Conservation (phyloP, 2,113 vertebrate genomes). For the Varanus salvator region DNA sequence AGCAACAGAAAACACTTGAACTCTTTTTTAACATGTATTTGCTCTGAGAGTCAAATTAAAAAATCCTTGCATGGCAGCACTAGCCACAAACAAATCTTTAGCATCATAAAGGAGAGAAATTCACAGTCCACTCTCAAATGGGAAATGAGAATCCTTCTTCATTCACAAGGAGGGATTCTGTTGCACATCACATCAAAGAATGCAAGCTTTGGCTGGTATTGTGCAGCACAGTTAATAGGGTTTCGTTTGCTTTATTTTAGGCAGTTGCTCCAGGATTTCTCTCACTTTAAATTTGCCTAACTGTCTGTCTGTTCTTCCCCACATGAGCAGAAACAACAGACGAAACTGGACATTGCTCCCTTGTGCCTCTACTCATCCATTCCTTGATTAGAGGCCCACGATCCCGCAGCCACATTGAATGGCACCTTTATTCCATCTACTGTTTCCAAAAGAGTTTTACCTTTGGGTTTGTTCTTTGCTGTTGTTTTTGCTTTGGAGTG, state of each 20-base stretch:
- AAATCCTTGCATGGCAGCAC: background rate
- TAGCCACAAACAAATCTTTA: background rate
- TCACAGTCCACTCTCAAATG: background rate
- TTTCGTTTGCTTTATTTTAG: background rate
- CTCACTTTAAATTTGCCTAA: background rate
- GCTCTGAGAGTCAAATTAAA: background rate
- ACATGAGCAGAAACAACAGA: background rate
- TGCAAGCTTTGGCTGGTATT: background rate
- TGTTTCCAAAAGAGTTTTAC: background rate
- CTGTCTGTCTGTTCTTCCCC: background rate
- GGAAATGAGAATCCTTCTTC: background rate
- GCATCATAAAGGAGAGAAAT: background rate
- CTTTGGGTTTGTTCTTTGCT: too few relatives aligned
- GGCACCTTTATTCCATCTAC: background rate
- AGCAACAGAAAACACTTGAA: conserved; percentile 21
- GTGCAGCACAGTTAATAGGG: background rate
- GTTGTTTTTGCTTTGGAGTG: too few relatives aligned
- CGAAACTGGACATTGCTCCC: too few relatives aligned
- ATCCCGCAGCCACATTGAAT: too few relatives aligned
- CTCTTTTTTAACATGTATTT: background rate
- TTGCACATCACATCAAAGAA: background rate
- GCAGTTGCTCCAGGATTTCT: background rate
- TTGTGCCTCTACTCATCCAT: too few relatives aligned
- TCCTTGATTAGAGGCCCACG: too few relatives aligned
- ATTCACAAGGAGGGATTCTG: background rate